These are phyloP conservation scores for Criorhina ranunculi DNA, from an alignment of 2,888 invertebrate species.

Conservation along the genomic window DNA sequence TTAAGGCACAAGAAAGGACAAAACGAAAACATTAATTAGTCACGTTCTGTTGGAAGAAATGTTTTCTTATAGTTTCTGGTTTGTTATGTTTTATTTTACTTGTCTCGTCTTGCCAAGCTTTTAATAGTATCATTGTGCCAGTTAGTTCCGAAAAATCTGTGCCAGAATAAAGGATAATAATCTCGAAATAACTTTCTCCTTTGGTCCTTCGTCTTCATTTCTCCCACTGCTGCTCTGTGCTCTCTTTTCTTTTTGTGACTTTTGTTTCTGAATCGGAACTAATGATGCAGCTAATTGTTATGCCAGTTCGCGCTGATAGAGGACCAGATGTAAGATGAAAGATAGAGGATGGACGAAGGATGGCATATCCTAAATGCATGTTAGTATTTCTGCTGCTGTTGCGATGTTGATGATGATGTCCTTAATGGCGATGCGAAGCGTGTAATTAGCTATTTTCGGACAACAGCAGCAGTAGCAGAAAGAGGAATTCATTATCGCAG, in stretches of 20 bases:
- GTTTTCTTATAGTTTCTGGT: slow-evolving; percentile 57
- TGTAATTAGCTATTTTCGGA: slow-evolving; percentile 75
- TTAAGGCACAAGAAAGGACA: slow-evolving; percentile 36
- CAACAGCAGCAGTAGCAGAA: slow-evolving; percentile 47
- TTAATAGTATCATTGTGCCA: slow-evolving; percentile 69
- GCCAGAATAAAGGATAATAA: slow-evolving; percentile 74
- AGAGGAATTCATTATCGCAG: slow-evolving; percentile 63
- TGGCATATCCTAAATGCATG: slow-evolving; percentile 61
- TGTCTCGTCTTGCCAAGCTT: slow-evolving; percentile 48
- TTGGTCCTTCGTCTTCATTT: slow-evolving; percentile 20
- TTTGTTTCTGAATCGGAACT: slow-evolving; percentile 74
- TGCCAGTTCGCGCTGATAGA: slow-evolving; percentile 63
- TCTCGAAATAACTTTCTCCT: slow-evolving; percentile 56
- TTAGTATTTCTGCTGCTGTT: slow-evolving; percentile 67
- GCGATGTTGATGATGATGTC: slow-evolving; percentile 61
- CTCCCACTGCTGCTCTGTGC: not conserved
- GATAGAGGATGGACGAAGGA: slow-evolving; percentile 10
- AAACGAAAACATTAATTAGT: slow-evolving; percentile 73
- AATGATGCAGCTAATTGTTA: slow-evolving; percentile 77
- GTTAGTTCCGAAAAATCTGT: slow-evolving; percentile 73
- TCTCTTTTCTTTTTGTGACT: slow-evolving; percentile 52
- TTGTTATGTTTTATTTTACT: slow-evolving; percentile 62
- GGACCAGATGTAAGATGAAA: slow-evolving; percentile 11
- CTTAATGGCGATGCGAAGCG: slow-evolving; percentile 71
- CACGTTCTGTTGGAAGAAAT: slow-evolving; percentile 66